Evolutionary conservation across 2,113 vertebrate genomes (phyloP).

Genomic region (Hippocampus abdominalis): DNA sequence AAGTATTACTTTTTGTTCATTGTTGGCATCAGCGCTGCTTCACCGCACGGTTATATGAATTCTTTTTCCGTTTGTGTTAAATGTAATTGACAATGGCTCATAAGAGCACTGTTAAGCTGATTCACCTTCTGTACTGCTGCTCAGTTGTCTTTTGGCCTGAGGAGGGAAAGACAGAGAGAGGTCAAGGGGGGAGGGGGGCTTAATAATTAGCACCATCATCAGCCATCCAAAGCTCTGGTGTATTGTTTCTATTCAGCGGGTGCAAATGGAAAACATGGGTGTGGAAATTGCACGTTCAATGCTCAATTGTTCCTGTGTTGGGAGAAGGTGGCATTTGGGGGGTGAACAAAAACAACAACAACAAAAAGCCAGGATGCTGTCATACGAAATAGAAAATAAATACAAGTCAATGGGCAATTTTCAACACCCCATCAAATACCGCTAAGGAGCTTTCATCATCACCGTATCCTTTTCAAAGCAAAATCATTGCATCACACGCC

Average conservation of each 20-base stretch:
- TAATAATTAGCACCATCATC: neutral
- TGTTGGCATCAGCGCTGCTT: neutral
- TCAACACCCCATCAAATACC: conserved; percentile 17
- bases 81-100: neutral
- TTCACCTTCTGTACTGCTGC: conserved; percentile 58
- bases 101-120: neutral
- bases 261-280: neutral
- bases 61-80: neutral
- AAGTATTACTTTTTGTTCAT: neutral
- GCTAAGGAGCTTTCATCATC: conserved; percentile 18
- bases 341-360: neutral
- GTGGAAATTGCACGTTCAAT: neutral
- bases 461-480: conserved; percentile 7
- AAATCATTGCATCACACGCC: conserved; percentile 16
- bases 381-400: conserved; percentile 7
- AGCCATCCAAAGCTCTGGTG: neutral
- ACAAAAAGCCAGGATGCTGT: conserved; percentile 6
- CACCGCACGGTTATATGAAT: neutral
- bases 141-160: conserved; percentile 68
- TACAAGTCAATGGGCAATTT: conserved; percentile 7
- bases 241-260: neutral
- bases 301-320: neutral
- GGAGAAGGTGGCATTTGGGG: neutral
- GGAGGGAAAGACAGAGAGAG: neutral
- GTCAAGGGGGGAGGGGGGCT: accelerated